Evolutionary conservation across 2,888 invertebrate genomes (phyloP).

Genomic region (Cryptocephalus primarius): DNA sequence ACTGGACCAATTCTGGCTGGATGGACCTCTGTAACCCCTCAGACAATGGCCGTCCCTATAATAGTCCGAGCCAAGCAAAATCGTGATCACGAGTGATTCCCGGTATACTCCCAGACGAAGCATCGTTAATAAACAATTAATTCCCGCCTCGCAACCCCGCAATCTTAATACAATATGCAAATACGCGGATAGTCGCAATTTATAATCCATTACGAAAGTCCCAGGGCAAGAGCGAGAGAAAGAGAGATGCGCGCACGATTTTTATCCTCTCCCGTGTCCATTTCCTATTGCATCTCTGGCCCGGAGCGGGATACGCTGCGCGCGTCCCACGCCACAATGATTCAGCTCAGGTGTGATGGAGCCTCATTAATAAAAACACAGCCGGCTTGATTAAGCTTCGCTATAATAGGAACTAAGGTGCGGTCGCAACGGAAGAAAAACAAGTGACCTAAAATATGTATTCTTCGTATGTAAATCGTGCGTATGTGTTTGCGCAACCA

Average conservation of each 20-base stretch:
- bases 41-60: too few species aligned
- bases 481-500: background rate
- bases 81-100: too few species aligned
- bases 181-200: conserved; percentile 15
- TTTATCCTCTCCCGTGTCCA: conserved; percentile 6
- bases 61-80: too few species aligned
- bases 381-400: conserved; percentile 35
- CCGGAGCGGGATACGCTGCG: conserved; percentile 1
- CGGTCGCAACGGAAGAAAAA: background rate
- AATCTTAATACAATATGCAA: conserved; percentile 13
- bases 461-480: background rate
- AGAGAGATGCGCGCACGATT: conserved; percentile 9
- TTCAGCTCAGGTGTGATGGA: conserved; percentile 34
- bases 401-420: conserved; percentile 37
- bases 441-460: background rate
- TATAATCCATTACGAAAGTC: conserved; percentile 17
- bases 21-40: too few species aligned
- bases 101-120: conserved; percentile 5
- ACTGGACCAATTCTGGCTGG: too few species aligned
- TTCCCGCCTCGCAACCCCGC: conserved; percentile 2
- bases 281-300: conserved; percentile 14
- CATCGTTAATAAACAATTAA: conserved; percentile 27
- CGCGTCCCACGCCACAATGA: conserved; percentile 24
- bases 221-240: conserved; percentile 9
- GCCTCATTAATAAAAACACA: conserved; percentile 37